Percentiles rank a stretch among this genome's conserved stretches.
phyloP scores from a whole-genome alignment of 1,140 invertebrate species.

The Meteorus sp. region DNA sequence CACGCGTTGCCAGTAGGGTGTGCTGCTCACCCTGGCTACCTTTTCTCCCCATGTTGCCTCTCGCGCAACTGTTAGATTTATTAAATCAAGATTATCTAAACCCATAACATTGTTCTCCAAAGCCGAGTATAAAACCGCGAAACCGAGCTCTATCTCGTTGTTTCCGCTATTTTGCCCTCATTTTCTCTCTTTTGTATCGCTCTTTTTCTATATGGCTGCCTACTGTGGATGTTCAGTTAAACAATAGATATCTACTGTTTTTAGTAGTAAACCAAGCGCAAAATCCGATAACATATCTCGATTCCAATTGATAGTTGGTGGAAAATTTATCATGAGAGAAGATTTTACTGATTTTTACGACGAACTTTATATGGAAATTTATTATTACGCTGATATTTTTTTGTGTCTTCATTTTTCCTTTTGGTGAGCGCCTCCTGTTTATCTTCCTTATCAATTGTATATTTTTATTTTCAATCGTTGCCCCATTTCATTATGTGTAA shows the following conservation, averaged over 20 bases:
- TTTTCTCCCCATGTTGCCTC: no score
- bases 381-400: not conserved
- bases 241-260: no score
- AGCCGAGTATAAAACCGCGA: conserved; percentile 49
- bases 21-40: conserved; percentile 17
- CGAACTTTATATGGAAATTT: not conserved
- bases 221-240: no score
- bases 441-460: no score
- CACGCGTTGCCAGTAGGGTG: conserved; percentile 45
- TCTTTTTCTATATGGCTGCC: not conserved
- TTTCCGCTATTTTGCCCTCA: no score
- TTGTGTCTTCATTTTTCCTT: no score
- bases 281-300: conserved; percentile 3
- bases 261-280: not conserved
- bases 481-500: no score
- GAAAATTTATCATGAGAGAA: conserved; percentile 36
- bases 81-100: conserved; percentile 61
- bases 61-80: conserved; percentile 61
- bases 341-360: not conserved
- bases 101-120: conserved; percentile 53
- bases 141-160: no score
- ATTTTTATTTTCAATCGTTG: no score
- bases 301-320: conserved; percentile 40
- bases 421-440: no score
- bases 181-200: conserved; percentile 13